These are phyloP conservation scores for Drosophila bipectinata DNA, from an alignment of 1,140 invertebrate species.

Conservation along the genomic window DNA sequence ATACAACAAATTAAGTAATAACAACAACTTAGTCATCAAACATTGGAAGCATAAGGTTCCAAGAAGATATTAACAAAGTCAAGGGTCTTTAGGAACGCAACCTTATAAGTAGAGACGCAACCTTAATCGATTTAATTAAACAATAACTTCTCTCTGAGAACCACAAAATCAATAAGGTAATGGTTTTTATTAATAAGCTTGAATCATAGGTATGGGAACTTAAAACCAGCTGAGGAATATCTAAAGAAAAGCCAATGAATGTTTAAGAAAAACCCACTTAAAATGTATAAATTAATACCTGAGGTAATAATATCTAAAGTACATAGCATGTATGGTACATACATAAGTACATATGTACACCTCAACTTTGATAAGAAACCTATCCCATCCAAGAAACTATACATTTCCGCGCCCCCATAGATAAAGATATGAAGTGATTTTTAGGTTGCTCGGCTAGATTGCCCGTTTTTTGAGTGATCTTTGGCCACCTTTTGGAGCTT, in stretches of 20 bases:
- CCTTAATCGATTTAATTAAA: constrained; percentile 29
- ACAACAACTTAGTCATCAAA: constrained; percentile 16
- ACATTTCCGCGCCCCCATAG: constrained; percentile 11
- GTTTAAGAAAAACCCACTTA: not conserved
- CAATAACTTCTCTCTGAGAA: not conserved
- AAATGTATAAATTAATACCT: too few species aligned
- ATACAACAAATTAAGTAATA: constrained; percentile 15
- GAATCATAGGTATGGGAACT: constrained; percentile 6
- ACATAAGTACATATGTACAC: too few species aligned
- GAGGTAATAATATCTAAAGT: too few species aligned
- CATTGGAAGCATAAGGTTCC: not conserved
- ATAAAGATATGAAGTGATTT: constrained; percentile 21
- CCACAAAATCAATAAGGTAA: constrained; percentile 34
- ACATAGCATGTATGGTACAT: too few species aligned
- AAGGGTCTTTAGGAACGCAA: not conserved
- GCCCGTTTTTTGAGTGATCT: constrained; percentile 13
- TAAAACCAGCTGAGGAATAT: constrained; percentile 8
- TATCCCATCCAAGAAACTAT: constrained; percentile 11
- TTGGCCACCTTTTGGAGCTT: constrained; percentile 14
- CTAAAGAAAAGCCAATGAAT: not conserved
- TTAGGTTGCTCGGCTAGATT: not conserved
- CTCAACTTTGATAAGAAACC: constrained; percentile 15
- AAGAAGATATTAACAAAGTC: constrained; percentile 8
- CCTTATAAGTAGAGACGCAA: not conserved
- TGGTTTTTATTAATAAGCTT: constrained; percentile 25